Evolutionary conservation across 2,113 vertebrate genomes (phyloP), one percentile per base, ranked within the genome.

Genomic region (Rhynchopsitta pachyrhyncha): DNA sequence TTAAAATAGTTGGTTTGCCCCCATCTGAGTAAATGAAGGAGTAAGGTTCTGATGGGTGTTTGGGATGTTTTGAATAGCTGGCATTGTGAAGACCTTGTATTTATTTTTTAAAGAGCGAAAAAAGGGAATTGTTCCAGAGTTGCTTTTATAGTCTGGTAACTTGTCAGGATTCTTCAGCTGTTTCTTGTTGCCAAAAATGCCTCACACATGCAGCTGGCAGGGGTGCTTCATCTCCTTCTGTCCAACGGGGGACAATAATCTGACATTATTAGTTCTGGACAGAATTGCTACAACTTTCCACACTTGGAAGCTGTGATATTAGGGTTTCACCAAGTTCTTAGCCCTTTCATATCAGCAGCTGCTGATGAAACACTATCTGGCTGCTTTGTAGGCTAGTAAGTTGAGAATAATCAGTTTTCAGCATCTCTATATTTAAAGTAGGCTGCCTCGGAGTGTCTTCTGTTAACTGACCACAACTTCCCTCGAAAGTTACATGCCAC

Each of bases 351-450:
- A 59, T 49, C 52, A 37, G 50, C 44, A 78, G 31, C 57, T 92
- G 66, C 50, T 78, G 47, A 11, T 93, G 52, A 81, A 90, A 88
- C 17, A 24, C 39, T 66, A 1, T 63, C 42, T 94, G 44, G 2
- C 33, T 88, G 47, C 60, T 95, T 76, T 81, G 62, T 71, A 83
- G 88, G 76, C 50, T 73, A 17, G 10, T 82, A 44, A 64, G 23
- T 84, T 87, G 69, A 87, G 44, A 96, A 85, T 84, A 91, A 79
- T 76, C 16, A 39, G 57, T 89, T 88, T 95, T 95, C 94, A 96
- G 93, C 92, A 84, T 94, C 93, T 88, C 70, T 96, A 87, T 89
- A 91, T 96, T 95, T 97, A 93, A 97, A 97, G 70, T 59, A 85
- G 53, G 66, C 73, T 95, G 83, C 67, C 49, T 82, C 10, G 0